Base-by-base conservation (phyloP, 2,888 invertebrate species). In the Capitulum mitella region DNA sequence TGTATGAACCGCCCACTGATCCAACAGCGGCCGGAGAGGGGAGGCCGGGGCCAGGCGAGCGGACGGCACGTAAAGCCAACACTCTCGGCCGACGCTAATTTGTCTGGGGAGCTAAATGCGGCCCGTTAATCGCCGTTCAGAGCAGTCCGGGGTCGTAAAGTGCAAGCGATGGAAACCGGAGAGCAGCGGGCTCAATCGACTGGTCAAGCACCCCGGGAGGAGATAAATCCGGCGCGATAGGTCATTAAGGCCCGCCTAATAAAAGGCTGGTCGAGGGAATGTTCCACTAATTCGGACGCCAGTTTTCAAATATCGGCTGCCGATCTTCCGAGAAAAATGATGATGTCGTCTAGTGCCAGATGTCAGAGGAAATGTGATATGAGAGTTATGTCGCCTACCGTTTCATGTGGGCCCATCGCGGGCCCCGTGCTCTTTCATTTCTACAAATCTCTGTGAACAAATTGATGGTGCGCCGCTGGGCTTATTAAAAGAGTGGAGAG, bases 221-320 rank as follows among this genome's bases (percentile, higher is more conserved):
- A 34, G 34, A 64, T 64, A 64, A 64, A 64, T 64, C 64, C 64
- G 19, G 5, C 64, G 10, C 32, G 64, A 64, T 64, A 16, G 64
- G 32, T 32, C 64, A 64, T 64, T 64, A 64, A 64, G 34, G 64
- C 34, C 64, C 29, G 64, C 29, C 64, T 64, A 34, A 64, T 64
- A 64, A 64, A 64, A 64, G 64, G 34, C 64, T 10, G 64, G 64
- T 64, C 64, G 16, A 19, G 58, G 1, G 29, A n/a, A 29, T 58
- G 54, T 16, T n/a, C 58, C n/a, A 5, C 29, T 43, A 5, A 43
- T 8, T 43, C 10, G 29, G 58, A 5, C 58, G 51, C 8, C 58
- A 29, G 58, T 43, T 43, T 43, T 43, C 58, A 10, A 10, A 10
- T 29, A 26, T 58, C 58, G 29, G 58, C 58, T 58, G 58, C 29